phyloP scores from a whole-genome alignment of 2,113 vertebrate species.

The Engystomops pustulosus region DNA sequence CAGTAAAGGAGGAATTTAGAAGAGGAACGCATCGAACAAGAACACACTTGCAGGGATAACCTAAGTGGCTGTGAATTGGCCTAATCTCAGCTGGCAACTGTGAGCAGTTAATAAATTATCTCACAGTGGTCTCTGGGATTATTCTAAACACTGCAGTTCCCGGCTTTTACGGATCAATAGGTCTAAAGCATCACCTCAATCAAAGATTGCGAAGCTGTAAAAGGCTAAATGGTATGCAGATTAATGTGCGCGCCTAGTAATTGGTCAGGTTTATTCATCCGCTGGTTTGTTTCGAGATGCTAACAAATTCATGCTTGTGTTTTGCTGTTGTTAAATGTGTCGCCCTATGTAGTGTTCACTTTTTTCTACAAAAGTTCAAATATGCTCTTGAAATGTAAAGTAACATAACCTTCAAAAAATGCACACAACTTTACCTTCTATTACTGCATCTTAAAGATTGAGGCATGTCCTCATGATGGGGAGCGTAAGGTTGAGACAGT shows the following conservation, averaged over 20 bases:
- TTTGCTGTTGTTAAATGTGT: conserved; percentile 2
- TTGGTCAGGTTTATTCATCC: conserved; percentile 39
- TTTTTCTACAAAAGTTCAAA: not conserved
- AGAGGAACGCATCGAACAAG: conserved; percentile 61
- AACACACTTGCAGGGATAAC: conserved; percentile 69
- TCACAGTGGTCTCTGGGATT: conserved; percentile 98
- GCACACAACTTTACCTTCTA: not conserved
- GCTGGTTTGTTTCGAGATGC: conserved; percentile 9
- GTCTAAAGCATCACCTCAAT: conserved; percentile 68
- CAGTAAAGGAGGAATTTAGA: conserved; percentile 62
- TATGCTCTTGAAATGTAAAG: not conserved
- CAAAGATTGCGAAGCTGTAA: conserved; percentile 72
- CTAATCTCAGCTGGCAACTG: conserved; percentile 99
- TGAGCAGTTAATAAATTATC: conserved; percentile 86
- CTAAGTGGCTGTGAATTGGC: conserved; percentile 88
- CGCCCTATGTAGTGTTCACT: not conserved
- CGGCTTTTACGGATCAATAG: conserved; percentile 74
- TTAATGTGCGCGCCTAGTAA: conserved; percentile 41
- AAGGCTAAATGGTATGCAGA: conserved; percentile 56
- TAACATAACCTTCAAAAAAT: not conserved
- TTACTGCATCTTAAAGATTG: not conserved
- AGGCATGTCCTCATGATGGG: not conserved
- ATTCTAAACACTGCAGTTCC: conserved; percentile 91
- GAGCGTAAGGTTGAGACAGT: not conserved
- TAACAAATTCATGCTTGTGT: not conserved